Evolutionary conservation across 2,113 vertebrate species (phyloP).

Genomic region (Scartelaos histophorus): DNA sequence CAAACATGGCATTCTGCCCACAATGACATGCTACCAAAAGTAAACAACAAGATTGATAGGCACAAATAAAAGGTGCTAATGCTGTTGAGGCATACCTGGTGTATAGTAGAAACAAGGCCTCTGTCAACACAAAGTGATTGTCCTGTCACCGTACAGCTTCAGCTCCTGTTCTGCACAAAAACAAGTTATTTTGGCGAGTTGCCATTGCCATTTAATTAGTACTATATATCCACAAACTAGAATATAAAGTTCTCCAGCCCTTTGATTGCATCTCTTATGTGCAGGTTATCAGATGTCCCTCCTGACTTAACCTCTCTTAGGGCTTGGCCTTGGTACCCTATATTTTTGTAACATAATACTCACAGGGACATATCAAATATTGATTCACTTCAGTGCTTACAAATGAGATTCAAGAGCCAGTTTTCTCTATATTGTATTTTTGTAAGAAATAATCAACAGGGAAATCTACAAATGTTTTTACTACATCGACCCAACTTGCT

Average conservation of each 20-base stretch:
- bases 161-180: constrained; percentile 19
- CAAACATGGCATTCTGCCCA: constrained; percentile 61
- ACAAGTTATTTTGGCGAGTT: constrained; percentile 12
- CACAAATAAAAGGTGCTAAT: constrained; percentile 54
- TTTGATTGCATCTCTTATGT: constrained; percentile 8
- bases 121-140: constrained; percentile 74
- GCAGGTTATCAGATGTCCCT: neutral
- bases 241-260: neutral
- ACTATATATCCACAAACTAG: neutral
- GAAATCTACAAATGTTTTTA: neutral
- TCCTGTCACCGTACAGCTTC: constrained; percentile 17
- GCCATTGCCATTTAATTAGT: constrained; percentile 12
- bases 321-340: neutral
- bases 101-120: constrained; percentile 34
- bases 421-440: neutral
- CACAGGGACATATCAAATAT: neutral
- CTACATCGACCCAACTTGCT: neutral
- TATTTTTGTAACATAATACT: neutral
- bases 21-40: constrained; percentile 50
- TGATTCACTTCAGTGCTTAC: neutral
- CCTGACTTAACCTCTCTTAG: neutral
- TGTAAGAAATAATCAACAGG: neutral
- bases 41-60: constrained; percentile 57
- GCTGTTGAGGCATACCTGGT: constrained; percentile 51
- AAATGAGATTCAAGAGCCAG: neutral